These are phyloP conservation scores for Drosophila neoperkinsi DNA, from an alignment of 2,888 invertebrate genomes.

Conservation along the genomic window DNA sequence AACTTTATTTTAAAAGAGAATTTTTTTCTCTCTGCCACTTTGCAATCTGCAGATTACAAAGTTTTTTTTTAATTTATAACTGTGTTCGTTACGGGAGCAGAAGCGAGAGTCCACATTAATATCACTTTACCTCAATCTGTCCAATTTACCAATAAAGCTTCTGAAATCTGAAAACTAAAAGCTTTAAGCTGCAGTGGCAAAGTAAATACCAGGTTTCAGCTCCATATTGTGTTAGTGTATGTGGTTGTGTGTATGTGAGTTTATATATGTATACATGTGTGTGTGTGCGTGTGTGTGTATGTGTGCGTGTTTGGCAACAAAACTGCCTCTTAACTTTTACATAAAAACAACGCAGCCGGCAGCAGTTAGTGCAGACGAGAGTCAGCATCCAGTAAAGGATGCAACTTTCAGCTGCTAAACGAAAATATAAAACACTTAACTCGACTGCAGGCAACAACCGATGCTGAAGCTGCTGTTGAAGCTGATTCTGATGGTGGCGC, in stretches of 20 bases:
- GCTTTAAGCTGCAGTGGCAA: constrained; percentile 64
- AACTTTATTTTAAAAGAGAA: not conserved
- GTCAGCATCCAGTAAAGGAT: constrained; percentile 54
- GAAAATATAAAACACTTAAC: constrained; percentile 82
- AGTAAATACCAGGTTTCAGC: constrained; percentile 33
- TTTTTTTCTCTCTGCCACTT: not conserved
- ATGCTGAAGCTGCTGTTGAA: not conserved
- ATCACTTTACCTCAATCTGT: constrained; percentile 80
- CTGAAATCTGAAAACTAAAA: constrained; percentile 61
- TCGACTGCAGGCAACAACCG: constrained; percentile 47
- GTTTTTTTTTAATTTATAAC: constrained; percentile 16
- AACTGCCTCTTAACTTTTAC: constrained; percentile 75
- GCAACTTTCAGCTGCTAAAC: constrained; percentile 81
- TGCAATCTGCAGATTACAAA: not conserved
- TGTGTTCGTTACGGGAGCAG: constrained; percentile 8
- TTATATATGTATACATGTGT: constrained; percentile 19
- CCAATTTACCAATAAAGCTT: constrained; percentile 79
- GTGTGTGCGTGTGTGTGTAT: constrained; percentile 20
- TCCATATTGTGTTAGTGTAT: constrained; percentile 16
- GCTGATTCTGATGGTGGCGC: constrained; percentile 23
- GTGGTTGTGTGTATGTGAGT: constrained; percentile 23
- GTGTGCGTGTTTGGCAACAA: constrained; percentile 44
- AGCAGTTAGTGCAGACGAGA: constrained; percentile 59
- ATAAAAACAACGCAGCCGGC: constrained; percentile 75
- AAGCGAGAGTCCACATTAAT: constrained; percentile 59